Evolutionary conservation across 2,113 vertebrate genomes (phyloP), one percentile per base, ranked within the genome.

Genomic region (Tragelaphus imberbis): DNA sequence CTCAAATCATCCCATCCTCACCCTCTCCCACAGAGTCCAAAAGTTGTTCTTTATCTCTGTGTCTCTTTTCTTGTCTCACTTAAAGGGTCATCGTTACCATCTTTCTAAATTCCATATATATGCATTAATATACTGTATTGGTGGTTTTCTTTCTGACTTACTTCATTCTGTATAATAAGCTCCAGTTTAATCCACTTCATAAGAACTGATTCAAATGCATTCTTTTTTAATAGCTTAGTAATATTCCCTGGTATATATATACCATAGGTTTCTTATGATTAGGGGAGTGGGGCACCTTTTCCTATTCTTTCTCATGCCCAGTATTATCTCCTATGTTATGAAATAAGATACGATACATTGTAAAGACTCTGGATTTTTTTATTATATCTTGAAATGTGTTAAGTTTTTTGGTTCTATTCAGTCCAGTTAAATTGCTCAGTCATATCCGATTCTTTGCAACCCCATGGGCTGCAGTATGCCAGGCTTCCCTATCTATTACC

Each of bases 21-120:
- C 17, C 65, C n/a, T 36, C 65, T 68, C 9, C 65, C 27, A 63
- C 17, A 68, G 65, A 36, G 65, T 68, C 17, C 33, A 68, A 71
- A 71, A 71, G 17, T 71, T 71, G n/a, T 36, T 71, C 65, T 36
- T 36, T 36, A 71, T 71, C 33, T 71, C 17, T 36, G n/a, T 71
- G 15, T 71, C 17, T 71, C n/a, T 71, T 21, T 36, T 36, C 17
- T 10, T 71, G n/a, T 21, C 65, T 71, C 2, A 0, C n/a, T 21
- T 21, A 36, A 2, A 71, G 9, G n/a, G 9, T 71, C 65, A 36
- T 71, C 9, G 0, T 71, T 71, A 71, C n/a, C 65, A 71, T 71
- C n/a, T 71, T 71, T 71, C n/a, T 71, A 71, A 71, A 68, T 21
- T 36, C 8, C n/a, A 36, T 71, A 71, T 71, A 71, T 36, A 10